Conservation (phyloP, 1,140 invertebrate species). For the Aphaenogaster ashmeadi region DNA sequence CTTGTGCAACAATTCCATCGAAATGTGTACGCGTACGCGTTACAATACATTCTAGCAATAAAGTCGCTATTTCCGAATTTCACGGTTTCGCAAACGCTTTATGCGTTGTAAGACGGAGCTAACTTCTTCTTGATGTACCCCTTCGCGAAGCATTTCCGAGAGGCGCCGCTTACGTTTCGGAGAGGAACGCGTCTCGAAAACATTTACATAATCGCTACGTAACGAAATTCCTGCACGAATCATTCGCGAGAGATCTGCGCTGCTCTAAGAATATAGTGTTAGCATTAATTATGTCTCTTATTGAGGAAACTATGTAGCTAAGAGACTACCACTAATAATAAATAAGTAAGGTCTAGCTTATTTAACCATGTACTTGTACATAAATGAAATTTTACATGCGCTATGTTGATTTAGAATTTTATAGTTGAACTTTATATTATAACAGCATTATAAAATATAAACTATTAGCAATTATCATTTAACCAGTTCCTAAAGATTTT, state of each 20-base stretch:
- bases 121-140: slow-evolving; percentile 53
- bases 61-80: slow-evolving; percentile 58
- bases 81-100: slow-evolving; percentile 49
- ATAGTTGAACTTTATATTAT: neutral
- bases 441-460: neutral
- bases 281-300: slow-evolving; percentile 23
- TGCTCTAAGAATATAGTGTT: slow-evolving; percentile 18
- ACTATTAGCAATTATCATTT: neutral
- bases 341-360: neutral
- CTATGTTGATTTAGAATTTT: neutral
- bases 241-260: slow-evolving; percentile 21
- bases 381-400: neutral
- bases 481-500: neutral
- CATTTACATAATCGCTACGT: slow-evolving; percentile 62
- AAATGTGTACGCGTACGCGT: neutral
- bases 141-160: slow-evolving; percentile 47
- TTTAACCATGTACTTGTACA: neutral
- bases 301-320: neutral
- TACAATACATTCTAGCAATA: slow-evolving; percentile 27
- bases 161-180: slow-evolving; percentile 37
- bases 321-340: neutral
- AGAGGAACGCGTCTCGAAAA: slow-evolving; percentile 47
- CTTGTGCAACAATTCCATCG: neutral
- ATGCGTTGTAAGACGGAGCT: slow-evolving; percentile 14
- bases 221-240: slow-evolving; percentile 61